Conservation (phyloP, 2,113 vertebrate species). For the Poeciliopsis turrubarensis region DNA sequence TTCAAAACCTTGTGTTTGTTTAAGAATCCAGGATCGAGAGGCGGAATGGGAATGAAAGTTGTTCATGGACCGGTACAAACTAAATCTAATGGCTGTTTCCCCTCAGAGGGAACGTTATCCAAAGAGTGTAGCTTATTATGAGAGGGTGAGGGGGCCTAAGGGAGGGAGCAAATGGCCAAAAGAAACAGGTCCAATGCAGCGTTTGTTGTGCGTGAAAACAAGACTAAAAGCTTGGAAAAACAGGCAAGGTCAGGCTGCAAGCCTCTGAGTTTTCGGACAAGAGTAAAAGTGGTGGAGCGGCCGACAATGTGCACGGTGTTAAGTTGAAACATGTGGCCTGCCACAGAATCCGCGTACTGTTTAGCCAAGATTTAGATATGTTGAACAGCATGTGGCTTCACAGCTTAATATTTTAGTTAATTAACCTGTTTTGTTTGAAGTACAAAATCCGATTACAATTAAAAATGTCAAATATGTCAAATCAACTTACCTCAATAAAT, state of each 20-base stretch:
- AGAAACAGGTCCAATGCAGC: constrained; percentile 76
- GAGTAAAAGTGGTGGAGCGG: constrained; percentile 63
- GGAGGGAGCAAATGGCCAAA: constrained; percentile 72
- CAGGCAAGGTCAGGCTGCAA: constrained; percentile 65
- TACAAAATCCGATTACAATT: not conserved
- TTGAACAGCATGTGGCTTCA: constrained; percentile 37
- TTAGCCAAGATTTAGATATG: constrained; percentile 42
- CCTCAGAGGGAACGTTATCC: constrained; percentile 66
- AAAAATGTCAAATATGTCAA: not conserved
- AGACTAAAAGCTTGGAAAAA: constrained; percentile 77
- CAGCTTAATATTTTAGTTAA: constrained; percentile 39
- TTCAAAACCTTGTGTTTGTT: constrained; percentile 65
- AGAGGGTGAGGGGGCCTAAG: constrained; percentile 64
- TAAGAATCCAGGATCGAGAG: constrained; percentile 47
- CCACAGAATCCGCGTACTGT: constrained; percentile 59
- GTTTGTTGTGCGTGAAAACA: constrained; percentile 83
- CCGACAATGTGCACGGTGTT: constrained; percentile 45
- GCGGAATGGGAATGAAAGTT: constrained; percentile 55
- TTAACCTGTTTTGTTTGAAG: constrained; percentile 21
- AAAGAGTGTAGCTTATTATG: constrained; percentile 71
- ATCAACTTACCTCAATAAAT: not conserved
- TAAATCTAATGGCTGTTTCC: constrained; percentile 57
- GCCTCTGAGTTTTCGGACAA: constrained; percentile 66
- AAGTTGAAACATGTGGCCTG: constrained; percentile 62
- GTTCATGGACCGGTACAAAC: constrained; percentile 48